These are phyloP conservation scores for Lasioglossum leucozonium DNA, from an alignment of 2,888 invertebrate species.

Conservation along the genomic window DNA sequence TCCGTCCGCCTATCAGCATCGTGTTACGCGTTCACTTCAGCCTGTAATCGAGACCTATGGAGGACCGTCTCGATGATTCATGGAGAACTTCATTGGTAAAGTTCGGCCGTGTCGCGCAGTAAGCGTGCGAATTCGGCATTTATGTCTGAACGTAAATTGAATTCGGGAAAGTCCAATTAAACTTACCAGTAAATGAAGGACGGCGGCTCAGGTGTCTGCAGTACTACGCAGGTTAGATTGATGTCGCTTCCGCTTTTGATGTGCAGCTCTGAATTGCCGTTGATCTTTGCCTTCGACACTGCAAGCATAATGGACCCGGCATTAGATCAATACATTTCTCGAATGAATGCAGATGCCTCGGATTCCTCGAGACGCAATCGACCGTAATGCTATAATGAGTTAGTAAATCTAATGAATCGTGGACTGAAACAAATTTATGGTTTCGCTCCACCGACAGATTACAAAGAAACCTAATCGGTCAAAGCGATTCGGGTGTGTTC, in stretches of 20 bases:
- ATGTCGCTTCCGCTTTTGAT: conserved; percentile 96
- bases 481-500: background rate
- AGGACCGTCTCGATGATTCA: conserved; percentile 35
- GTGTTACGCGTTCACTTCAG: conserved; percentile 36
- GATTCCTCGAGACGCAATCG: background rate
- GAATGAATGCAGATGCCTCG: background rate
- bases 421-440: background rate
- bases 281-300: conserved; percentile 96
- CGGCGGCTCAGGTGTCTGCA: conserved; percentile 93
- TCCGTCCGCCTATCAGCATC: conserved; percentile 36
- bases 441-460: background rate
- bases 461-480: background rate
- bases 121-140: conserved; percentile 41
- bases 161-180: conserved; percentile 59
- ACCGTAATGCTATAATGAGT: background rate
- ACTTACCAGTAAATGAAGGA: conserved; percentile 87
- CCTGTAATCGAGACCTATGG: conserved; percentile 47
- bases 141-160: conserved; percentile 49
- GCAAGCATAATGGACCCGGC: conserved; percentile 78
- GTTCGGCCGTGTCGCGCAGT: conserved; percentile 28
- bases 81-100: conserved; percentile 24
- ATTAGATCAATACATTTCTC: conserved; percentile 43
- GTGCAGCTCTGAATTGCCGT: conserved; percentile 93
- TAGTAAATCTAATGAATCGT: background rate
- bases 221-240: conserved; percentile 94